These are phyloP conservation scores for Eptatretus atami DNA, from an alignment of 2,797 vertebrate genomes.

Conservation along the genomic window DNA sequence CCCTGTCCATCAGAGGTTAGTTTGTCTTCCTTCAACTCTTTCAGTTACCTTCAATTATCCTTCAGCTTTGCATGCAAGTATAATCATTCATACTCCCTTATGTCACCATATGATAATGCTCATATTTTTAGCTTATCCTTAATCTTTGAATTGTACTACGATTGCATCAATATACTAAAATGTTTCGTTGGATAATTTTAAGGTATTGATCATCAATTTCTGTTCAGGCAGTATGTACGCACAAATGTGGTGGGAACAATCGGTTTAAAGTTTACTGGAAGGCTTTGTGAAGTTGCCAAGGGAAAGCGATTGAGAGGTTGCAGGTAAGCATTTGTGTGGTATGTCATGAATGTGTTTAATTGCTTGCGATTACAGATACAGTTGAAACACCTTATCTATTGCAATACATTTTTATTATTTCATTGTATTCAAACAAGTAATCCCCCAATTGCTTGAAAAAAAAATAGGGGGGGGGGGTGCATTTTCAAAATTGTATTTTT, in stretches of 20 bases:
- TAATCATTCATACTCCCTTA: too few relatives aligned
- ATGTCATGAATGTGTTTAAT: too few relatives aligned
- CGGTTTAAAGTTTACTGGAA: slow-evolving; percentile 71
- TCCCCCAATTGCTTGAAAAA: background rate
- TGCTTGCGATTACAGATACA: too few relatives aligned
- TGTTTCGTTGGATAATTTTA: background rate
- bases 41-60: too few relatives aligned
- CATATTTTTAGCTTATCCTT: too few relatives aligned
- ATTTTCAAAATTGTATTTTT: background rate
- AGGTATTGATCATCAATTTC: background rate
- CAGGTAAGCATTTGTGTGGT: slow-evolving; percentile 23
- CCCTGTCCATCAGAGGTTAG: too few relatives aligned
- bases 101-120: too few relatives aligned
- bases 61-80: too few relatives aligned
- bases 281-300: slow-evolving; percentile 44
- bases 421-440: background rate
- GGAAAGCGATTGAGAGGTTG: slow-evolving; percentile 53
- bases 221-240: slow-evolving; percentile 49
- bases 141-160: too few relatives aligned
- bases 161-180: background rate
- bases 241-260: slow-evolving; percentile 64
- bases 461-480: background rate
- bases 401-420: too few relatives aligned
- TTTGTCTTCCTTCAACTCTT: too few relatives aligned
- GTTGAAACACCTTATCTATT: too few relatives aligned